These are phyloP conservation scores for Anser brachyrhynchus DNA, from an alignment of 2,113 vertebrate species.

Conservation along the genomic window DNA sequence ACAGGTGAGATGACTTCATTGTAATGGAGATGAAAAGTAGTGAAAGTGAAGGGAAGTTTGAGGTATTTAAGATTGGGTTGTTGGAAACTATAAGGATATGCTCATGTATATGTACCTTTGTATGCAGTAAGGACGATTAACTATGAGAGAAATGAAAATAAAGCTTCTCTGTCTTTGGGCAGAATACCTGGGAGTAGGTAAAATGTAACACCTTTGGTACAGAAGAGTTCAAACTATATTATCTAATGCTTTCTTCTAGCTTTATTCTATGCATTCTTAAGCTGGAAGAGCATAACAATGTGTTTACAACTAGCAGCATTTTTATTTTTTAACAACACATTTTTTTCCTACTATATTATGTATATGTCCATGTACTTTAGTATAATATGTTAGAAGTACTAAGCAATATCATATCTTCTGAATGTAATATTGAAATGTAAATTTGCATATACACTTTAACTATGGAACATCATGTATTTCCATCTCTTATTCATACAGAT, in stretches of 20 bases:
- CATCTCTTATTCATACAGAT: conserved; percentile 13
- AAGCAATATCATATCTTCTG: background rate
- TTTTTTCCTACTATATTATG: background rate
- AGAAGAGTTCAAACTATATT: background rate
- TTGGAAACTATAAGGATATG: background rate
- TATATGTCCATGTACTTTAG: background rate
- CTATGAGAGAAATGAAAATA: background rate
- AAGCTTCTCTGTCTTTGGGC: background rate
- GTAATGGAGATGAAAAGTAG: background rate
- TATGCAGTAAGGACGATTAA: background rate
- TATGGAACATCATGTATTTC: background rate
- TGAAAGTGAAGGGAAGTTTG: background rate
- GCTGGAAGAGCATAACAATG: background rate
- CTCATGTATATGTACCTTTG: background rate
- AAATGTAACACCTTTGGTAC: background rate
- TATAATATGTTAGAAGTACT: background rate
- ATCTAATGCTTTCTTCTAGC: background rate
- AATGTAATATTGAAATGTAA: background rate
- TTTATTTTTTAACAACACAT: conserved; percentile 12
- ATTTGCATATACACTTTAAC: background rate
- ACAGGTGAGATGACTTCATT: background rate
- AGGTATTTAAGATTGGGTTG: background rate
- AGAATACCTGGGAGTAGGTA: background rate
- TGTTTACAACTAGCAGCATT: background rate
- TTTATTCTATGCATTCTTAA: background rate